These are phyloP conservation scores for Drosophila fulvimacula DNA, from an alignment of 2,888 invertebrate species.

Conservation along the genomic window DNA sequence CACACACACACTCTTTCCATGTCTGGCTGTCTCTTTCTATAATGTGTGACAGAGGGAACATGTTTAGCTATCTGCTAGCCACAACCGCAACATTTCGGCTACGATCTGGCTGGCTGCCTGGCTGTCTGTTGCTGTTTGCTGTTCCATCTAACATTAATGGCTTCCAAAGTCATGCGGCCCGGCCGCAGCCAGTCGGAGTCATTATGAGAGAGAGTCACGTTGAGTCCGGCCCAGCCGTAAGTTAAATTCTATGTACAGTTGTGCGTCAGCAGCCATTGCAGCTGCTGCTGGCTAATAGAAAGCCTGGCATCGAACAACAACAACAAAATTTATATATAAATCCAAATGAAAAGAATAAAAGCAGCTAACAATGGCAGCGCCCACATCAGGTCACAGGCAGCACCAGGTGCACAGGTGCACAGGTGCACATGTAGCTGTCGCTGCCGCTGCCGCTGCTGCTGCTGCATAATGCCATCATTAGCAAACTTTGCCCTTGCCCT, in stretches of 20 bases:
- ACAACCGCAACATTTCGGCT: conserved; percentile 55
- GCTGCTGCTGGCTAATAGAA: conserved; percentile 51
- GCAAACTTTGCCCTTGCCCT: conserved; percentile 18
- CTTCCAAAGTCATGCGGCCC: conserved; percentile 38
- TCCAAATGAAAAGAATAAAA: conserved; percentile 44
- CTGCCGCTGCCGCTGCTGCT: not conserved
- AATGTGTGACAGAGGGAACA: conserved; percentile 26
- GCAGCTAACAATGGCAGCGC: not conserved
- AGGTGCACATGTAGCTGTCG: conserved; percentile 3
- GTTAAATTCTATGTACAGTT: not conserved
- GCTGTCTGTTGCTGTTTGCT: conserved; percentile 28
- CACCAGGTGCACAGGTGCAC: conserved; percentile 13
- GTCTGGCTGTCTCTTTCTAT: conserved; percentile 1
- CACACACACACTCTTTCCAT: not conserved
- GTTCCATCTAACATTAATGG: conserved; percentile 45
- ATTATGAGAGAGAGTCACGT: not conserved
- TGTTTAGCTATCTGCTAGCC: conserved; percentile 30
- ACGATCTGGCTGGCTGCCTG: conserved; percentile 11
- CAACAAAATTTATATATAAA: conserved; percentile 49
- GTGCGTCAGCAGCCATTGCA: not conserved
- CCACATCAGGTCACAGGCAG: conserved; percentile 16
- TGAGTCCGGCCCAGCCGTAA: not conserved
- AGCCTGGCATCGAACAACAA: conserved; percentile 37
- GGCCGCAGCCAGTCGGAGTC: conserved; percentile 4
- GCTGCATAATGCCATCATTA: not conserved